Evolutionary conservation across 1,140 invertebrate genomes (phyloP).

Genomic region (Idris sp.): DNA sequence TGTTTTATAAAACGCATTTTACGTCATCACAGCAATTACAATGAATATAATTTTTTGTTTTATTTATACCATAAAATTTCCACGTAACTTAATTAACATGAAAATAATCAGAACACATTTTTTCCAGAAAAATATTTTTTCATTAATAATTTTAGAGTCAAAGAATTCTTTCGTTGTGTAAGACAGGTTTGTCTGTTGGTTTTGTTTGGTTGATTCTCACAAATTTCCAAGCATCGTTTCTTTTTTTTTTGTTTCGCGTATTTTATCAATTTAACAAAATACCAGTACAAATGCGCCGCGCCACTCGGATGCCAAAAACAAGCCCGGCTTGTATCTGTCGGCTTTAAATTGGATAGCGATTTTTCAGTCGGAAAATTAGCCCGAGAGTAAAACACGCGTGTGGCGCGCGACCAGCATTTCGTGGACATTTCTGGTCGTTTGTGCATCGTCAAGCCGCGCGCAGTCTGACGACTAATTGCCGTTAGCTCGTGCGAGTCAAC

Average conservation of each 20-base stretch:
- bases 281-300: constrained; percentile 25
- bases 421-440: constrained; percentile 41
- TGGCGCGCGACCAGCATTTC: constrained; percentile 44
- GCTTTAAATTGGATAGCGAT: constrained; percentile 66
- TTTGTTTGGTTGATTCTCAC: constrained; percentile 35
- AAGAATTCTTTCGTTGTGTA: too few species aligned
- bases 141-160: too few species aligned
- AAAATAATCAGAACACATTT: too few species aligned
- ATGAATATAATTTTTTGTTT: too few species aligned
- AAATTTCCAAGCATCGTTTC: constrained; percentile 33
- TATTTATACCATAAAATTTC: too few species aligned
- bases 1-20: too few species aligned
- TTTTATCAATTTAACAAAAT: constrained; percentile 62
- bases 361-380: constrained; percentile 73
- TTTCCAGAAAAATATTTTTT: too few species aligned
- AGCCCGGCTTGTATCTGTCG: constrained; percentile 25
- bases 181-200: constrained; percentile 39
- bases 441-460: constrained; percentile 23
- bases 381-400: constrained; percentile 61
- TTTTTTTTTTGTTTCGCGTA: constrained; percentile 27
- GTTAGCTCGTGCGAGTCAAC: constrained; percentile 4
- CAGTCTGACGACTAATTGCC: constrained; percentile 54
- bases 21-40: too few species aligned
- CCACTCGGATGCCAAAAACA: constrained; percentile 59
- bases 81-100: too few species aligned